Conservation (phyloP, 2,113 vertebrate genomes). For the human region DNA sequence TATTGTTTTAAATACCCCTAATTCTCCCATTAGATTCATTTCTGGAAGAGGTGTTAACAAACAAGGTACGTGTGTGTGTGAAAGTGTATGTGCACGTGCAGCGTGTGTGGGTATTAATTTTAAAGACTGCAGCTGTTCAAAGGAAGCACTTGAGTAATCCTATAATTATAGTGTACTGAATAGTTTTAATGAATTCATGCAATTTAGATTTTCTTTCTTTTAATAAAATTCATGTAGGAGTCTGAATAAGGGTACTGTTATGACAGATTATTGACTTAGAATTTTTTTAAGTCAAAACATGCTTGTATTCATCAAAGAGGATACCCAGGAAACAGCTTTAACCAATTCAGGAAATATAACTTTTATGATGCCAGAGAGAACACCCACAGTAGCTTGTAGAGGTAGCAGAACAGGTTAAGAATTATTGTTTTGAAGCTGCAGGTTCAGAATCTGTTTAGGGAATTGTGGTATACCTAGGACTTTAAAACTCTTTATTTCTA, state of each 20-base stretch:
- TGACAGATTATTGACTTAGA: conserved; percentile 46
- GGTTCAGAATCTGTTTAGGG: conserved; percentile 62
- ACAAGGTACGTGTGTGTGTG: background rate
- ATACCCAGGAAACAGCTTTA: conserved; percentile 8
- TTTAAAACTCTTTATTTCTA: conserved; percentile 66
- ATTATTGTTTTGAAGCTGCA: conserved; percentile 53
- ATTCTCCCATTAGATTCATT: background rate
- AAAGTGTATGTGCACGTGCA: background rate
- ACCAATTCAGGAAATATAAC: conserved; percentile 42
- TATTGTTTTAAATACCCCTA: background rate
- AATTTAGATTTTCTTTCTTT: conserved; percentile 60
- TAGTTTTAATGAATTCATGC: conserved; percentile 40
- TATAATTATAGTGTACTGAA: conserved; percentile 44
- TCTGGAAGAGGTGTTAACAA: conserved; percentile 7
- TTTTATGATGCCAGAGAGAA: conserved; percentile 54
- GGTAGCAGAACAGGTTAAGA: conserved; percentile 34
- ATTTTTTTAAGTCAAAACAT: conserved; percentile 31
- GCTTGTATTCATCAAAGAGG: conserved; percentile 21
- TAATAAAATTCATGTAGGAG: background rate
- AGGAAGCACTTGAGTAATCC: conserved; percentile 48
- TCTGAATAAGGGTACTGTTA: conserved; percentile 38
- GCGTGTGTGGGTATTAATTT: background rate
- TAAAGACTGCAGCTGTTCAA: conserved; percentile 54
- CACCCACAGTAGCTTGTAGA: background rate
- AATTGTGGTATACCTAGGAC: conserved; percentile 31